Base-by-base conservation (phyloP, 2,888 invertebrate genomes). In the Aquatica leii region DNA sequence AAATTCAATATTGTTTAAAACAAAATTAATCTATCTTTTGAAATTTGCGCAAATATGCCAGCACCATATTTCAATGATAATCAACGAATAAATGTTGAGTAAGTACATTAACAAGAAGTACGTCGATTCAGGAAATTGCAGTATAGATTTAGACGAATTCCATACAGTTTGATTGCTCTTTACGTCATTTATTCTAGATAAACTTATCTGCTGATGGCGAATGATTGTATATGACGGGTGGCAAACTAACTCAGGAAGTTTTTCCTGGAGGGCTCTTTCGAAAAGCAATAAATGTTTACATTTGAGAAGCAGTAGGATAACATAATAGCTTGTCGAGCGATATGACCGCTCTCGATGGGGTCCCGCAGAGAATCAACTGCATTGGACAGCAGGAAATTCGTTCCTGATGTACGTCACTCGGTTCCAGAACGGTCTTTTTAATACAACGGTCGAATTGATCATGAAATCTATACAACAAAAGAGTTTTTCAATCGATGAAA, bases 381-480 rank as follows among this genome's bases (percentile, higher is more conserved):
- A 75, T 66, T 74, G 76, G 78, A 78, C 77, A 78, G 78, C 77
- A 77, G 78, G 77, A 78, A 78, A 78, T 78, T 76, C 74, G 76
- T 72, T 77, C 74, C 74, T 70, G 76, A 74, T 73, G 71, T 70
- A 73, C 72, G 73, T 76, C 75, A 72, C 70, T 72, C 55, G 8
- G 35, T 43, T 55, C 17, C 51, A 37, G 41, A 53, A 31, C 48
- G 40, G 17, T 54, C 46, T 12, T 46, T 51, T 31, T 20, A 14
- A 15, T 24, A 34, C 34, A n/a, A n/a, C n/a, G n/a, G n/a, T 24
- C 12, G 6, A 14, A 34, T 43, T 14, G 14, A 14, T 8, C 14
- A 43, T 14, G 41, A 43, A 43, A 43, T 43, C 41, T 43, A 43
- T 12, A 12, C 41, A 43, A 43, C 14, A 11, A 8, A 8, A 5